Evolutionary conservation across 1,140 invertebrate species (phyloP), one percentile per base, ranked within the genome.

Genomic region (Belonocnema kinseyi): DNA sequence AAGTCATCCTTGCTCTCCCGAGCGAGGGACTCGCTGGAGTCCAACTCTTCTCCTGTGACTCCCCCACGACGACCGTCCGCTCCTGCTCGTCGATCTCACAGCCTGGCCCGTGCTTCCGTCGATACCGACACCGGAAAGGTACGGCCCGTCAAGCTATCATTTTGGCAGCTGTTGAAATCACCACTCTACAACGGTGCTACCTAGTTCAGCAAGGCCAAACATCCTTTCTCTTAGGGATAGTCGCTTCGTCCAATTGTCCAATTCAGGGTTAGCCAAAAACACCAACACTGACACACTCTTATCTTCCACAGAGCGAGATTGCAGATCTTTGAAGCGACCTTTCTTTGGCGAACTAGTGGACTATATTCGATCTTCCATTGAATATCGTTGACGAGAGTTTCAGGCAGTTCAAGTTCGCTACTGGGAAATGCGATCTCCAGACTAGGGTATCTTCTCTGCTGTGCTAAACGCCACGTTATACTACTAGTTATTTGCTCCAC

Each of bases 101-200:
- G 87, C 79, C 77, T 87, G 82, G 85, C 88, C 72, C 87, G 89
- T 82, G 80, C 84, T 58, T 85, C 84, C 76, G 85, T 88, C 78
- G 88, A 89, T 81, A 83, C 83, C 77, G 88, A 90, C 86, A 92
- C 90, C 88, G 92, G 92, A 90, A 95, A 94, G 94, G 94, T 95
- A 94, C 93, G 94, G 91, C 91, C 93, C 86, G 88, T 92, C 85
- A 94, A 93, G 90, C 92, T 93, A 87, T 92, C 91, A 89, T 93
- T 94, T 90, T 94, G 94, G 88, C 89, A 92, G 89, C 91, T 94
- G 93, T 92, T 94, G 92, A 93, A 93, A 85, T 89, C 88, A 91
- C 90, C 93, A 83, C 89, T 92, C 80, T 89, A 90, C 82, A 92
- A 90, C 82, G 89, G 91, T 85, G 89, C 91, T 77, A 80, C 84